Evolutionary conservation across 2,888 invertebrate species (phyloP).

Genomic region (Orchestes rusci): DNA sequence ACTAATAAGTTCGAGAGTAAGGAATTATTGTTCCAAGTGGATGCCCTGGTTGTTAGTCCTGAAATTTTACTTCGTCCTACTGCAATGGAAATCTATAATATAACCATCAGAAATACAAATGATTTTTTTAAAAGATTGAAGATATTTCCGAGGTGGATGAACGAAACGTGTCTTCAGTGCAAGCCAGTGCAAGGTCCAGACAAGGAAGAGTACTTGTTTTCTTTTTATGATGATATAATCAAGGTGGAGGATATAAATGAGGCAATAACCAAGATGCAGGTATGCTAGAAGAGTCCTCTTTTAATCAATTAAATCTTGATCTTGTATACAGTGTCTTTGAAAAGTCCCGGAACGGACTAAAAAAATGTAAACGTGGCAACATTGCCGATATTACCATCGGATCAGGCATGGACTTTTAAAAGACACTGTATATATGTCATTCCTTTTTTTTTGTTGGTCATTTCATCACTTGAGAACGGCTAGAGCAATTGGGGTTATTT

Average conservation of each 20-base stretch:
- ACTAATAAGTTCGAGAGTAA: conserved; percentile 47
- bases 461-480: too few relatives aligned
- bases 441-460: too few relatives aligned
- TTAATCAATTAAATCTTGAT: too few relatives aligned
- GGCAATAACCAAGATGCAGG: conserved; percentile 55
- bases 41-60: conserved; percentile 64
- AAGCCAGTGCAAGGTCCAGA: conserved; percentile 54
- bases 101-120: conserved; percentile 64
- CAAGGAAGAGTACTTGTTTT: conserved; percentile 56
- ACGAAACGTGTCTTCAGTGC: conserved; percentile 69
- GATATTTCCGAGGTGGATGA: conserved; percentile 79
- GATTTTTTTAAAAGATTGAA: conserved; percentile 71
- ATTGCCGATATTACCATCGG: too few relatives aligned
- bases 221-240: conserved; percentile 74
- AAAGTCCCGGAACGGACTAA: too few relatives aligned
- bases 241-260: conserved; percentile 64
- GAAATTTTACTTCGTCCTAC: conserved; percentile 72
- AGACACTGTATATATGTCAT: too few relatives aligned
- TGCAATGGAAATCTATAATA: conserved; percentile 68
- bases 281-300: too few relatives aligned
- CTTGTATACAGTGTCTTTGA: too few relatives aligned
- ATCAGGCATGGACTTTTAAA: too few relatives aligned
- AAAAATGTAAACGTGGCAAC: too few relatives aligned
- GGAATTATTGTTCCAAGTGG: conserved; percentile 69
- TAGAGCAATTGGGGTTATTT: too few relatives aligned